Conservation (phyloP, 1,140 invertebrate genomes). For the Aphis craccivora region DNA sequence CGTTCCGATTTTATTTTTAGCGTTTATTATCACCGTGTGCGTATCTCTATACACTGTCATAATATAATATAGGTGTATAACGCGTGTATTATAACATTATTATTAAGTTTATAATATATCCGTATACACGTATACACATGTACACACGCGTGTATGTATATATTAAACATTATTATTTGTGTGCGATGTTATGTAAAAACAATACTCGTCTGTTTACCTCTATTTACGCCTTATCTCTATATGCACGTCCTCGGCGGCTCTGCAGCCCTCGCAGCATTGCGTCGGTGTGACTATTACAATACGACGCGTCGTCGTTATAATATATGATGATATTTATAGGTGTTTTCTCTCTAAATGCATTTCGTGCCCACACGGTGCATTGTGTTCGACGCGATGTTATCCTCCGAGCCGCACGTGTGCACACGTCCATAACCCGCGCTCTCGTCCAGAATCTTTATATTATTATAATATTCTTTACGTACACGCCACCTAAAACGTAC, state of each 20-base stretch:
- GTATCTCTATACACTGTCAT: neutral
- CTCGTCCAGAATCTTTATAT: neutral
- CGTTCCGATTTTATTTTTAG: slow-evolving; percentile 47
- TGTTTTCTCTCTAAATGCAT: slow-evolving; percentile 11
- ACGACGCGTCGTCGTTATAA: neutral
- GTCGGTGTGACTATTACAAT: neutral
- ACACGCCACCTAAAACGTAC: neutral
- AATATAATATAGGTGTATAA: neutral
- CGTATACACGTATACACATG: neutral
- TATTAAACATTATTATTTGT: neutral
- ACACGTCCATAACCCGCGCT: neutral
- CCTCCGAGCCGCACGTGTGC: neutral
- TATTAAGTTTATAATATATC: neutral
- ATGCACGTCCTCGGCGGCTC: neutral
- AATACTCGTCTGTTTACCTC: neutral
- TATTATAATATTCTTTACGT: neutral
- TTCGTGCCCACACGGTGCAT: slow-evolving; percentile 23
- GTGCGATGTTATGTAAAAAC: neutral
- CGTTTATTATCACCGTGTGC: slow-evolving; percentile 4
- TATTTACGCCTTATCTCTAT: neutral
- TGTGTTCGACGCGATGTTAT: slow-evolving; percentile 26
- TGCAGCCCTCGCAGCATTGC: neutral
- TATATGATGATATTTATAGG: neutral
- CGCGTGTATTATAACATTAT: neutral
- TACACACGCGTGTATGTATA: neutral